These are phyloP conservation scores for Alligator mississippiensis DNA, from an alignment of 2,113 vertebrate genomes.

Conservation along the genomic window DNA sequence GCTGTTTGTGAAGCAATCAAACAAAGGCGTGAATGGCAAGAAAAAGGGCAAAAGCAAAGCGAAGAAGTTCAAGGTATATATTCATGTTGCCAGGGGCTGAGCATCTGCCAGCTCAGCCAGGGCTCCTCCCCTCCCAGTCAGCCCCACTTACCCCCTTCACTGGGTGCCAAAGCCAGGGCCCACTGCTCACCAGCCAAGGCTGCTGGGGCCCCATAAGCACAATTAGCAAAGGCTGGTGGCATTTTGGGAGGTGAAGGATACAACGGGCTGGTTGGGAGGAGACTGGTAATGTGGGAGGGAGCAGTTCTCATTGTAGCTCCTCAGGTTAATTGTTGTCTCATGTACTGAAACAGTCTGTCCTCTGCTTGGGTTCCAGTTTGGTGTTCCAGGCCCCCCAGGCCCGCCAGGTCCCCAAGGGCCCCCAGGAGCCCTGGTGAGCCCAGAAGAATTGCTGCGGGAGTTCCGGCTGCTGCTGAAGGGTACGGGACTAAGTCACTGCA, in stretches of 20 bases:
- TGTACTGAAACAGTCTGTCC: not conserved
- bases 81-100: too few species aligned
- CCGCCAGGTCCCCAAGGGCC: constrained; percentile 8
- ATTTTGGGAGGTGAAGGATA: not conserved
- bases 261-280: not conserved
- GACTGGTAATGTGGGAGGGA: not conserved
- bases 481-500: not conserved
- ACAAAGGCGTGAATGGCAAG: constrained; percentile 47
- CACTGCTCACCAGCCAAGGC: not conserved
- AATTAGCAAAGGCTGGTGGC: not conserved
- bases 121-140: not conserved
- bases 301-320: not conserved
- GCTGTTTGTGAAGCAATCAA: constrained; percentile 67
- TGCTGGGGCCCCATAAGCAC: not conserved
- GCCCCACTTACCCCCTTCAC: not conserved
- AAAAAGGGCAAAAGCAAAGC: constrained; percentile 9
- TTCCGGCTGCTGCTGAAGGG: constrained; percentile 71
- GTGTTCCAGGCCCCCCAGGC: not conserved
- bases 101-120: too few species aligned
- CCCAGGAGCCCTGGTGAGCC: not conserved
- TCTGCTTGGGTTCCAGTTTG: not conserved
- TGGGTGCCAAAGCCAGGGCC: not conserved
- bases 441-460: constrained; percentile 59
- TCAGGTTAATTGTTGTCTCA: not conserved
- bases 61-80: constrained; percentile 39